These are phyloP conservation scores for Gymnoscelis rufifasciata DNA, from an alignment of 2,888 invertebrate species.

Conservation along the genomic window DNA sequence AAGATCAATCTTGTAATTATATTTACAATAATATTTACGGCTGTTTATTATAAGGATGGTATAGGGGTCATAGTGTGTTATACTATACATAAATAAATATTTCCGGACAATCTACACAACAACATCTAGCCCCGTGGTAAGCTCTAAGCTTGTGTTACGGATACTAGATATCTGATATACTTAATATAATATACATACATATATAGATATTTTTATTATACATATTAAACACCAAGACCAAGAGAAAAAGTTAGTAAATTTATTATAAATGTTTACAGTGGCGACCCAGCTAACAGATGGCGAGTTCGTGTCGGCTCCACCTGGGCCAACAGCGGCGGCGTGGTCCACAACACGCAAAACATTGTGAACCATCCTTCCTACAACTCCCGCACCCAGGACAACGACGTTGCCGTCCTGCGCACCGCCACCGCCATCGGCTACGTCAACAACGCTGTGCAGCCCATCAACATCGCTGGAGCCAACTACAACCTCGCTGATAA, in stretches of 20 bases:
- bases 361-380: constrained; percentile 47
- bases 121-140: too few relatives aligned
- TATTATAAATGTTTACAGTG: constrained; percentile 19
- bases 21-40: too few relatives aligned
- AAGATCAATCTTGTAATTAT: too few relatives aligned
- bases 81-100: too few relatives aligned
- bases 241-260: not conserved
- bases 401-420: constrained; percentile 43
- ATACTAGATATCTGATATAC: too few relatives aligned
- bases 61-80: too few relatives aligned
- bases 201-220: too few relatives aligned
- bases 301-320: constrained; percentile 46
- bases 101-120: too few relatives aligned
- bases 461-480: constrained; percentile 31
- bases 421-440: constrained; percentile 23
- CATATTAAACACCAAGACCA: not conserved
- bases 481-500: constrained; percentile 45
- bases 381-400: constrained; percentile 35
- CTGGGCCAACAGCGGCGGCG: constrained; percentile 45
- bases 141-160: too few relatives aligned
- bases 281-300: constrained; percentile 35
- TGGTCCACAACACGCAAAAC: constrained; percentile 25
- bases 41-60: too few relatives aligned
- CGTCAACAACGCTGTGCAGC: constrained; percentile 14
- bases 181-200: too few relatives aligned